Evolutionary conservation across 23 tunicate genomes (phyloP), one percentile per base, ranked within the genome.

Genomic region (Clavelina lepadiformis): DNA sequence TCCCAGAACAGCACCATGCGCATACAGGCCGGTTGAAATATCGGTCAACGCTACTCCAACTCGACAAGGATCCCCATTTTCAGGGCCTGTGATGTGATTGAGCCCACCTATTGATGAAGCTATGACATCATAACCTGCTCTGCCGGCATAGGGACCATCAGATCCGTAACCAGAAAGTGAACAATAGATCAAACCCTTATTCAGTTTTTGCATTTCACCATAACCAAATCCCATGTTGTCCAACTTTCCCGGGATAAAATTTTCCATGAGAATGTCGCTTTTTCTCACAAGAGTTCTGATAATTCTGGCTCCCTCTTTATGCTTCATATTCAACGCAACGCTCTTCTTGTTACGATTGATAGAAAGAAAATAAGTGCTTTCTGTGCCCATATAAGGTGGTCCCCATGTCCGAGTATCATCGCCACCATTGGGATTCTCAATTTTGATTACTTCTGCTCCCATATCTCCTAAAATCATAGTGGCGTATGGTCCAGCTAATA

Each of bases 101-200:
- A 94, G 35, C 4, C 99, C 99, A 28, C 91, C 95, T 47, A 80
- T 52, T 0, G 99, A 94, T 1, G 99, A 63, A 11, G 94, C 95
- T 51, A 94, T 94, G 32, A 94, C 99, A 73, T 94, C 99, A 76
- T 94, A 94, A 51, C 99, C 99, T 18, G 81, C 91, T 19, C 99
- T 49, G 0, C 55, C 45, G 19, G 85, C 72, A 46, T 75, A 81
- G 28, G 98, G 98, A 4, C 98, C 91, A 59, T 52, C 69, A 13
- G 80, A 69, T 3, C 99, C 99, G 58, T 52, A 94, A 8, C 99
- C 99, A 57, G 91, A 68, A 23, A 94, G 65, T 24, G 88, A 75
- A 45, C 88, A 89, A 50, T 93, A 93, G 5, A 93, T 74, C 26
- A 93, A 44, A 1, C 71, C 65, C 47, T 61, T 51, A 68, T 93